Evolutionary conservation across 2,113 vertebrate genomes (phyloP).

Genomic region (Tor tambroides): DNA sequence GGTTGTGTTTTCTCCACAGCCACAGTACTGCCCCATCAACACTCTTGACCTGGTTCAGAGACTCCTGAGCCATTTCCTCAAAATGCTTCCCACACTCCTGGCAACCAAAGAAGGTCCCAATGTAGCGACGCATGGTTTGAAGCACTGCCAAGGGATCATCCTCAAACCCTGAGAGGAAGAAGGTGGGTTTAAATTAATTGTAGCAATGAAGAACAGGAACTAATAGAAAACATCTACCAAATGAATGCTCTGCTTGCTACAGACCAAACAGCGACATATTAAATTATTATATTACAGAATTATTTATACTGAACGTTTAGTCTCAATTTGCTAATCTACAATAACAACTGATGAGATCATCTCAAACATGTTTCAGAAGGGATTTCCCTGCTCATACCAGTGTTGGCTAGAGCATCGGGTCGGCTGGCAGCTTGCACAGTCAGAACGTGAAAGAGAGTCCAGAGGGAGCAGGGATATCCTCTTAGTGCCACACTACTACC

Average conservation of each 20-base stretch:
- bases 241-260: not conserved
- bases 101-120: constrained; percentile 90
- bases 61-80: constrained; percentile 80
- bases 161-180: constrained; percentile 75
- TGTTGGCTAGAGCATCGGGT: constrained; percentile 79
- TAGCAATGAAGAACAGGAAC: not conserved
- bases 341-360: not conserved
- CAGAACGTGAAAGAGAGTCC: constrained; percentile 90
- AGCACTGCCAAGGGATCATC: constrained; percentile 78
- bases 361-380: not conserved
- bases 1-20: constrained; percentile 95
- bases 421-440: constrained; percentile 79
- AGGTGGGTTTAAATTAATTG: not conserved
- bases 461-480: constrained; percentile 92
- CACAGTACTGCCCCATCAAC: constrained; percentile 83
- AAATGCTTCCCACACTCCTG: constrained; percentile 87
- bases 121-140: constrained; percentile 82
- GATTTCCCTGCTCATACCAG: constrained; percentile 75
- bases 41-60: constrained; percentile 74
- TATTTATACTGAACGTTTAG: not conserved
- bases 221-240: not conserved
- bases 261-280: not conserved
- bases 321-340: not conserved
- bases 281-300: not conserved
- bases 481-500: constrained; percentile 85